These are phyloP conservation scores for Phylloscopus whistleri DNA, from an alignment of 2,113 vertebrate species.

Conservation along the genomic window DNA sequence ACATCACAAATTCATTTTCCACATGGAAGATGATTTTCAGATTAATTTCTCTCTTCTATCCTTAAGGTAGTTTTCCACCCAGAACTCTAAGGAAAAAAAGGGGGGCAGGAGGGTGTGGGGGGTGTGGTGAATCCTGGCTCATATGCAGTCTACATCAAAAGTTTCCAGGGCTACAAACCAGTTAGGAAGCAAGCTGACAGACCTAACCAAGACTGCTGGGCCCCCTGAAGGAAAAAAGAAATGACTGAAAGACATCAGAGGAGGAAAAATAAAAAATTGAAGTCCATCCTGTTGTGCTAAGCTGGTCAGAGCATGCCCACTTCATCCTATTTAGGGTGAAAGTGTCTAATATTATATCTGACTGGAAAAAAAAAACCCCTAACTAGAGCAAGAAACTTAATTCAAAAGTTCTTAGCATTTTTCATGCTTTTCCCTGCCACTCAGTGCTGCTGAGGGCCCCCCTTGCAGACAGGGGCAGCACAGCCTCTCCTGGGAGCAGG, in stretches of 20 bases:
- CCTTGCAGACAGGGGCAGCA: neutral
- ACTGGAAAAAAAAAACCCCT: neutral
- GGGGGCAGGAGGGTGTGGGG: no score
- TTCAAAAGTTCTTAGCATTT: neutral
- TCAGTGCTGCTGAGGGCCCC: neutral
- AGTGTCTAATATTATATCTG: neutral
- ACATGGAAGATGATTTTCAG: neutral
- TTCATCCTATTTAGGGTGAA: neutral
- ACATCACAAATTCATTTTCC: neutral
- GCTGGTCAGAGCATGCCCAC: neutral
- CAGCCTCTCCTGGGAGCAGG: neutral
- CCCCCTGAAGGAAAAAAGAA: neutral
- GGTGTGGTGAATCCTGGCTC: neutral
- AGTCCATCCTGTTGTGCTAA: neutral
- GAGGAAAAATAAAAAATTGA: neutral
- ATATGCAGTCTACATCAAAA: neutral
- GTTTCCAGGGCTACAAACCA: neutral
- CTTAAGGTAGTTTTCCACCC: neutral
- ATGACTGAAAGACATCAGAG: neutral
- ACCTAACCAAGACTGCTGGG: neutral
- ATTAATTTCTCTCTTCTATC: neutral
- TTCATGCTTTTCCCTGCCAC: rapidly evolving
- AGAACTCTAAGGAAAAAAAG: neutral
- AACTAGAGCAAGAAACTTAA: neutral
- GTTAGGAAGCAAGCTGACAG: neutral